Conservation (phyloP, 1,140 invertebrate genomes). For the Cyclina sinensis region DNA sequence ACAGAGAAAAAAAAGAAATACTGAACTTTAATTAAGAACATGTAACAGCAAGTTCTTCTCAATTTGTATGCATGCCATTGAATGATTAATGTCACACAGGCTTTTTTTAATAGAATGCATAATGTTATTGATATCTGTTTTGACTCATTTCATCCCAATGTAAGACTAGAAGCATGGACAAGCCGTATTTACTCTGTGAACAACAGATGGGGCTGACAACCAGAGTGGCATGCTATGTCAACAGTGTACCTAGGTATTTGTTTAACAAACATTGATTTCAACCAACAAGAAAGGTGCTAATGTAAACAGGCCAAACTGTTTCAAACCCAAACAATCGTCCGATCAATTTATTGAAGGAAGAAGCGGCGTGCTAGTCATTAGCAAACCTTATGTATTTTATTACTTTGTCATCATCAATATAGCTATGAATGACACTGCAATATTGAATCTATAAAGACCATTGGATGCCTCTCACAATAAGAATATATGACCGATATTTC, state of each 20-base stretch:
- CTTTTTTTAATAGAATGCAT: neutral
- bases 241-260: constrained; percentile 28
- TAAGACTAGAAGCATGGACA: neutral
- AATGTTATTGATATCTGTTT: neutral
- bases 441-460: neutral
- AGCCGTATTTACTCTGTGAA: neutral
- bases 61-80: too few relatives aligned
- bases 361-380: neutral
- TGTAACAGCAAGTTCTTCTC: too few relatives aligned
- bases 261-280: constrained; percentile 37
- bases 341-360: constrained; percentile 25
- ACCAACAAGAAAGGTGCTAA: constrained; percentile 23
- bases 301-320: neutral
- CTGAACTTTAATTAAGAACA: too few relatives aligned
- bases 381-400: neutral
- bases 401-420: constrained; percentile 20
- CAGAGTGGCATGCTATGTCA: constrained; percentile 11
- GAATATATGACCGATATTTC: too few relatives aligned
- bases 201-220: constrained; percentile 7
- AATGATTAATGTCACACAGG: too few relatives aligned
- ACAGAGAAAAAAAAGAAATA: too few relatives aligned
- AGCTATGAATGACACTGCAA: neutral
- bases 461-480: neutral
- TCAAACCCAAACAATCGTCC: neutral
- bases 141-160: neutral